Conservation (phyloP, 2,113 vertebrate species). For the Cisticola juncidis region DNA sequence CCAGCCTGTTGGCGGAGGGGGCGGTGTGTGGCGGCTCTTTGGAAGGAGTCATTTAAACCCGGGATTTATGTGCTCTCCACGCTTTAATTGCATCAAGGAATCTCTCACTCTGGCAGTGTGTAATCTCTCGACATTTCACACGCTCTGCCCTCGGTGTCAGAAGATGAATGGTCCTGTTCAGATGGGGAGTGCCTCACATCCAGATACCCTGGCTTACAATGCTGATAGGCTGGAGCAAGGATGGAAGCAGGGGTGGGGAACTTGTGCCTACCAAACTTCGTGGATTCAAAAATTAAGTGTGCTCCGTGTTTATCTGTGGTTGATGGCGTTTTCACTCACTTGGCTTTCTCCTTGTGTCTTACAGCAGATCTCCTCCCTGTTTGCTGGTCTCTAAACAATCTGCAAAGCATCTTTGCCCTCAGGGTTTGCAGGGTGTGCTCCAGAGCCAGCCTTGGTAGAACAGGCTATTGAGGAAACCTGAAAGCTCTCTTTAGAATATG, state of each 20-base stretch:
- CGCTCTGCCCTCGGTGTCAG: background rate
- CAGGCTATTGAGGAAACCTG: slow-evolving; percentile 1
- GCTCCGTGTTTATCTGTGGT: background rate
- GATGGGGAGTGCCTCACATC: slow-evolving; percentile 14
- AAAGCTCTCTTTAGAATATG: background rate
- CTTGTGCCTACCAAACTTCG: slow-evolving; percentile 1
- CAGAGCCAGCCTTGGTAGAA: background rate
- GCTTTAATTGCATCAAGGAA: slow-evolving; percentile 52
- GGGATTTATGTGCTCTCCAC: slow-evolving; percentile 43
- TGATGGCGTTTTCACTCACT: background rate
- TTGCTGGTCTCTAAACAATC: background rate
- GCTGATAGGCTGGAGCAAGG: slow-evolving; percentile 35
- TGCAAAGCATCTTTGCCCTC: background rate
- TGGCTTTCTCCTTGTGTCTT: background rate
- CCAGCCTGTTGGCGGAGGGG: background rate
- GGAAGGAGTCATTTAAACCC: background rate
- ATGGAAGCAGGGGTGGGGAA: background rate
- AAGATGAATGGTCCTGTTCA: slow-evolving; percentile 52
- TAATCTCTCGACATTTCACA: slow-evolving; percentile 44
- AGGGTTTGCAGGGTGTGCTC: slow-evolving; percentile 26
- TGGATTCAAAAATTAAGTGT: background rate
- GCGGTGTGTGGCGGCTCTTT: fast-evolving
- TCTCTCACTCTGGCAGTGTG: slow-evolving; percentile 21
- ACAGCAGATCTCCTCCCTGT: background rate
- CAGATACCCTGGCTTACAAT: slow-evolving; percentile 2